Conservation (phyloP, 2,888 invertebrate genomes). For the Campoplex nolae region DNA sequence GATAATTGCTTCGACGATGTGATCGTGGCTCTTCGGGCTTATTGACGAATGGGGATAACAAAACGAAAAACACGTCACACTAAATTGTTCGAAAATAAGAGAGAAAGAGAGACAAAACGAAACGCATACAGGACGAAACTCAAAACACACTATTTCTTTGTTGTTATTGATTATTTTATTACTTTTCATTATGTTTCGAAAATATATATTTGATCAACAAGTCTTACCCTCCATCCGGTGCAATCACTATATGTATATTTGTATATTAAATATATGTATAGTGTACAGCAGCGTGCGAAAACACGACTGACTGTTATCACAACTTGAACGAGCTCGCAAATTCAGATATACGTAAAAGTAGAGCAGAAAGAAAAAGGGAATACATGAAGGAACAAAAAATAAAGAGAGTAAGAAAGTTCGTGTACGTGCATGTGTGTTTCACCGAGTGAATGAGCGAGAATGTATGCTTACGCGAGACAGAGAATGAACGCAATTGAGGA, state of each 20-base stretch:
- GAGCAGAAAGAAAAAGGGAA: slow-evolving; percentile 48
- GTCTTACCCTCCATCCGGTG: slow-evolving; percentile 63
- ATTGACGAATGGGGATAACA: slow-evolving; percentile 11
- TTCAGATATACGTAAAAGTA: slow-evolving; percentile 66
- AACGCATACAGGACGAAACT: slow-evolving; percentile 46
- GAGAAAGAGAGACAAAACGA: slow-evolving; percentile 36
- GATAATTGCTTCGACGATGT: slow-evolving; percentile 77
- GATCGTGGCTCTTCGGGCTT: slow-evolving; percentile 75
- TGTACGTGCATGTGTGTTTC: slow-evolving; percentile 2
- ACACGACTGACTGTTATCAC: slow-evolving; percentile 60
- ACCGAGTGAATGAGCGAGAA: slow-evolving; percentile 26
- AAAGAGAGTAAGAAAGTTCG: slow-evolving; percentile 23
- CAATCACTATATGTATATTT: slow-evolving; percentile 59
- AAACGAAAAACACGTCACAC: slow-evolving; percentile 9
- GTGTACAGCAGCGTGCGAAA: slow-evolving; percentile 55
- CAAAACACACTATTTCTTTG: background rate
- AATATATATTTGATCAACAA: slow-evolving; percentile 44
- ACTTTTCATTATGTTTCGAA: slow-evolving; percentile 15
- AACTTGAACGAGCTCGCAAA: slow-evolving; percentile 66
- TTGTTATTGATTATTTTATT: slow-evolving; percentile 17
- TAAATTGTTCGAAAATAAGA: background rate
- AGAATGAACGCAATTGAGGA: slow-evolving; percentile 48
- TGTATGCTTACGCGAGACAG: slow-evolving; percentile 32
- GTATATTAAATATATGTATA: slow-evolving; percentile 41
- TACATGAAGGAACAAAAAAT: background rate